phyloP scores from a whole-genome alignment of 2,797 vertebrate species.

The Eurystomus glaucurus region DNA sequence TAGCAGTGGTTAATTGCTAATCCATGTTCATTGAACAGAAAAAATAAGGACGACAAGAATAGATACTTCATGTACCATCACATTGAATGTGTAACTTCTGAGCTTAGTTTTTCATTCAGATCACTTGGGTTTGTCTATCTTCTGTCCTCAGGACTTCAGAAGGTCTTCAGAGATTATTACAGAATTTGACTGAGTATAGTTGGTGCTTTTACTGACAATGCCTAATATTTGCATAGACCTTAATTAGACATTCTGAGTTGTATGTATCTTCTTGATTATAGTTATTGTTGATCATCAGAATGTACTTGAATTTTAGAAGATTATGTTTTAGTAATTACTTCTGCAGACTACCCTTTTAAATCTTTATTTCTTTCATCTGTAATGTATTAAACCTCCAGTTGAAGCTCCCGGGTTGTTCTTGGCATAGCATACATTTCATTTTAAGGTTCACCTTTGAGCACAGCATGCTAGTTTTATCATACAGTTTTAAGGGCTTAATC shows the following conservation, averaged over 20 bases:
- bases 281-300: background rate
- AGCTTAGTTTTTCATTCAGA: constrained; percentile 11
- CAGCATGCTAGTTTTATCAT: background rate
- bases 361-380: background rate
- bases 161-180: constrained; percentile 3
- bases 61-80: constrained; percentile 43
- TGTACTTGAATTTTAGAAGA: background rate
- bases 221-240: background rate
- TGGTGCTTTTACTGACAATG: constrained; percentile 28
- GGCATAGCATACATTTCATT: background rate
- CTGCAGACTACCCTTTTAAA: background rate
- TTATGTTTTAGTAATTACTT: constrained; percentile 12
- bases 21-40: constrained; percentile 79
- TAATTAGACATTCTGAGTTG: constrained; percentile 44
- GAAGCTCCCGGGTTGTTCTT: background rate
- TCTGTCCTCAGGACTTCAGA: constrained; percentile 11
- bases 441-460: background rate
- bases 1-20: constrained; percentile 79
- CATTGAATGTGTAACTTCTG: constrained; percentile 50
- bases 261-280: background rate
- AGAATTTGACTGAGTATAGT: constrained; percentile 12
- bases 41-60: constrained; percentile 63
- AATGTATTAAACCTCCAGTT: background rate
- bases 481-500: background rate
- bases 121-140: constrained; percentile 9